phyloP scores from a whole-genome alignment of 2,888 invertebrate genomes.

The Chloromyia formosa region DNA sequence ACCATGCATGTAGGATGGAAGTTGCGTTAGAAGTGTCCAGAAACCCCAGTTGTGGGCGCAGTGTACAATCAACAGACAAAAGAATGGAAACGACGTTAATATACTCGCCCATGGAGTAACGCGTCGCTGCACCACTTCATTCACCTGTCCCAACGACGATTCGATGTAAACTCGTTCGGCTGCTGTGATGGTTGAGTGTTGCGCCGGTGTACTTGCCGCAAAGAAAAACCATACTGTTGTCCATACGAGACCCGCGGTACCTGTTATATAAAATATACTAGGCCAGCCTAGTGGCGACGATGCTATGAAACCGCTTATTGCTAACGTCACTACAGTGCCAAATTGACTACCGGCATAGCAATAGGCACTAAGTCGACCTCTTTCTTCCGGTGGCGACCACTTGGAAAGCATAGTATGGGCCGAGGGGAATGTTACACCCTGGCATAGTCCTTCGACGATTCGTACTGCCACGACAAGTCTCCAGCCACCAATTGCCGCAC shows the following conservation, averaged over 20 bases:
- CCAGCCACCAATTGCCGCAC: constrained; percentile 70
- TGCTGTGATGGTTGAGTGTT: constrained; percentile 68
- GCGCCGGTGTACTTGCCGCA: constrained; percentile 73
- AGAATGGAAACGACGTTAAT: constrained; percentile 78
- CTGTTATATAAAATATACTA: constrained; percentile 79
- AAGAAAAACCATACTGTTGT: constrained; percentile 68
- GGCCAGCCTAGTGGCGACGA: constrained; percentile 78
- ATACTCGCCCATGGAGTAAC: constrained; percentile 79
- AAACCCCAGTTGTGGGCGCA: constrained; percentile 75
- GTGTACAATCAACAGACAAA: constrained; percentile 77
- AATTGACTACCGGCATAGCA: constrained; percentile 79
- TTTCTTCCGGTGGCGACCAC: constrained; percentile 75
- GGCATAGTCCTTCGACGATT: constrained; percentile 73
- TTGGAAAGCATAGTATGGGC: constrained; percentile 74
- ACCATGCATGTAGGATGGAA: constrained; percentile 76
- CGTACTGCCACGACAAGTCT: constrained; percentile 70
- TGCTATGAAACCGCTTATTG: constrained; percentile 76
- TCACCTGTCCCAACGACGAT: constrained; percentile 66
- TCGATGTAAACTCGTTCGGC: constrained; percentile 76
- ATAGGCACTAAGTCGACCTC: constrained; percentile 74
- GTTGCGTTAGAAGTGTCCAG: constrained; percentile 78
- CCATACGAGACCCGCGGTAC: constrained; percentile 72
- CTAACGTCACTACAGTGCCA: constrained; percentile 79
- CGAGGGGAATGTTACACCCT: constrained; percentile 74
- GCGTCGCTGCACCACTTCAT: constrained; percentile 52